A percentile compares a stretch with the other conserved stretches of the same genome.
These are phyloP conservation scores for Acronicta alni DNA, from an alignment of 2,888 invertebrate species.

Conservation along the genomic window DNA sequence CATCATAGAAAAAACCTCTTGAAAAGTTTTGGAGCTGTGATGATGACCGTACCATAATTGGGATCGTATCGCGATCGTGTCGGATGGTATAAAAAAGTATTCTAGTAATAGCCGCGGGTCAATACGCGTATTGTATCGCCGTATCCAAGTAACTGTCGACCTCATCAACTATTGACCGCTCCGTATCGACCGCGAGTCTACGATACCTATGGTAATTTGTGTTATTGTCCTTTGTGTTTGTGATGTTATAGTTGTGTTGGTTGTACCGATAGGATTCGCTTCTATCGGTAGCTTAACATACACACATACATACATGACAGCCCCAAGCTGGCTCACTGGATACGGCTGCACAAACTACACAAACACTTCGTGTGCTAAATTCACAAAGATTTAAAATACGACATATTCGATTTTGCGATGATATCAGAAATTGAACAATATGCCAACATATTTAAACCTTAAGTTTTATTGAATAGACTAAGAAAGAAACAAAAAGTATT, in stretches of 20 bases:
- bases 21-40: too few relatives aligned
- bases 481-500: too few relatives aligned
- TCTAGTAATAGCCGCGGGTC: conserved; percentile 64
- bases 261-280: neutral
- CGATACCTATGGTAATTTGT: conserved; percentile 62
- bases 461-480: too few relatives aligned
- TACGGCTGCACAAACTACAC: too few relatives aligned
- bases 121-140: conserved; percentile 76
- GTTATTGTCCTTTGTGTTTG: conserved; percentile 30
- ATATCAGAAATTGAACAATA: too few relatives aligned
- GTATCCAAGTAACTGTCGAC: conserved; percentile 83
- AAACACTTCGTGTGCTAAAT: too few relatives aligned
- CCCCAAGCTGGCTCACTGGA: too few relatives aligned
- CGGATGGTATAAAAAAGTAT: conserved; percentile 34
- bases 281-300: neutral
- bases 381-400: too few relatives aligned
- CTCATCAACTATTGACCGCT: conserved; percentile 84
- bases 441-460: too few relatives aligned
- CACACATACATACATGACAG: too few relatives aligned
- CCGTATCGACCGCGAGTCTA: conserved; percentile 73
- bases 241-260: neutral
- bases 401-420: too few relatives aligned
- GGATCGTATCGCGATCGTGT: conserved; percentile 12
- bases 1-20: too few relatives aligned
- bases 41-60: neutral